These are phyloP conservation scores for Esox niger DNA, from an alignment of 2,113 vertebrate species.

Conservation along the genomic window DNA sequence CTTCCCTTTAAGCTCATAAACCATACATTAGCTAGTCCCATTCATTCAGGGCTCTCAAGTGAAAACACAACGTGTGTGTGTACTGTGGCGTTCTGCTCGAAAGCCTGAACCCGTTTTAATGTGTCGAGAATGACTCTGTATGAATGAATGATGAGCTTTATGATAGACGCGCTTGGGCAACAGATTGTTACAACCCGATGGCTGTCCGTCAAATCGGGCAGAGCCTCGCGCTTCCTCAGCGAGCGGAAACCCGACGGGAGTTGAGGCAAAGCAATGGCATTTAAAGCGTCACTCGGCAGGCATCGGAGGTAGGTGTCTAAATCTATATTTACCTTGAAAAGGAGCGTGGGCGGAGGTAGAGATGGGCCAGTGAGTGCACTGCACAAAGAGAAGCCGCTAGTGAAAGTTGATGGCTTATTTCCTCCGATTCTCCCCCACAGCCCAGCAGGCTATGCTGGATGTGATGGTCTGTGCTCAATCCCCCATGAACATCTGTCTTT, in stretches of 20 bases:
- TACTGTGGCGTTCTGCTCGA: no score
- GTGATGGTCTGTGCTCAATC: conserved; percentile 75
- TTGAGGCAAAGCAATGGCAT: conserved; percentile 29
- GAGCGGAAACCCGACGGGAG: no score
- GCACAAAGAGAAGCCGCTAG: conserved; percentile 56
- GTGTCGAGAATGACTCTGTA: no score
- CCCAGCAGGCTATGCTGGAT: conserved; percentile 75
- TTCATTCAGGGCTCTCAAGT: conserved; percentile 47
- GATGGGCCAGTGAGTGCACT: conserved; percentile 1
- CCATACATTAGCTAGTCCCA: conserved; percentile 35
- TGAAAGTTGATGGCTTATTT: conserved; percentile 80
- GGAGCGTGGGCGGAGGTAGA: conserved; percentile 20
- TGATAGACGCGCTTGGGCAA: no score
- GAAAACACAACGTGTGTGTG: no score
- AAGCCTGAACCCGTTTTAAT: no score
- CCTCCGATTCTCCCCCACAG: conserved; percentile 71
- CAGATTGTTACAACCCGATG: no score
- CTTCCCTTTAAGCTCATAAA: conserved; percentile 52
- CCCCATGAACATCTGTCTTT: conserved; percentile 77
- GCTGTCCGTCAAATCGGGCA: no score
- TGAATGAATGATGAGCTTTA: no score
- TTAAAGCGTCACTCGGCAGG: conserved; percentile 37
- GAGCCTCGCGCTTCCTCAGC: no score
- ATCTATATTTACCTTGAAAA: conserved; percentile 38
- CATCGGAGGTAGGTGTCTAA: conserved; percentile 68